Percentiles rank a stretch among this genome's conserved stretches.
Conservation (phyloP, 1,140 invertebrate species). For the Drosophila aff. region DNA sequence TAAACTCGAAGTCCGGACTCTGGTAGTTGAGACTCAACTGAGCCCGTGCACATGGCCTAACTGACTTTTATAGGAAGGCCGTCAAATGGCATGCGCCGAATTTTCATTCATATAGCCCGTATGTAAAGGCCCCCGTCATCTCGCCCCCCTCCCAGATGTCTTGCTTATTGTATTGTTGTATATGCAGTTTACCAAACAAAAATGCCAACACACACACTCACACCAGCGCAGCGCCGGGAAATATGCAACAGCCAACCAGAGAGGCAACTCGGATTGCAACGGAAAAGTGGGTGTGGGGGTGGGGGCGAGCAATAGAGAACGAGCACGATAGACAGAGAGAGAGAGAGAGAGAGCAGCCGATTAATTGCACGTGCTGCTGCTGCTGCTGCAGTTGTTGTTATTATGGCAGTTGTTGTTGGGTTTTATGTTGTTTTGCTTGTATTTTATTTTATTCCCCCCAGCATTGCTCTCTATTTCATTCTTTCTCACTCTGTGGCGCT, state of each 20-base stretch:
- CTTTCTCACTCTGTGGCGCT: conserved; percentile 30
- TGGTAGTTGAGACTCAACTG: conserved; percentile 79
- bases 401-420: conserved; percentile 64
- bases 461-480: conserved; percentile 20
- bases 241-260: conserved; percentile 76
- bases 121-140: conserved; percentile 49
- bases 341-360: conserved; percentile 19
- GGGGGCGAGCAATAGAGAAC: neutral
- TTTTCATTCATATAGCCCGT: conserved; percentile 63
- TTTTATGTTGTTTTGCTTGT: conserved; percentile 81
- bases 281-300: conserved; percentile 3
- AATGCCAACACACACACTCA: conserved; percentile 77
- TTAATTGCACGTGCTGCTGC: conserved; percentile 69
- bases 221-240: conserved; percentile 51
- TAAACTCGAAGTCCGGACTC: conserved; percentile 71
- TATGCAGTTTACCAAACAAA: conserved; percentile 83
- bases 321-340: conserved; percentile 18
- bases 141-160: conserved; percentile 44
- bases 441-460: conserved; percentile 81
- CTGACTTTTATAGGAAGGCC: conserved; percentile 81
- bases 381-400: conserved; percentile 49
- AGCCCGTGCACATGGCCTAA: conserved; percentile 76
- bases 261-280: conserved; percentile 44
- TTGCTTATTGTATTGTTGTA: conserved; percentile 84
- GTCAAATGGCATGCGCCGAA: conserved; percentile 80